phyloP scores from a whole-genome alignment of 2,113 vertebrate genomes.

The Callithrix jacchus region DNA sequence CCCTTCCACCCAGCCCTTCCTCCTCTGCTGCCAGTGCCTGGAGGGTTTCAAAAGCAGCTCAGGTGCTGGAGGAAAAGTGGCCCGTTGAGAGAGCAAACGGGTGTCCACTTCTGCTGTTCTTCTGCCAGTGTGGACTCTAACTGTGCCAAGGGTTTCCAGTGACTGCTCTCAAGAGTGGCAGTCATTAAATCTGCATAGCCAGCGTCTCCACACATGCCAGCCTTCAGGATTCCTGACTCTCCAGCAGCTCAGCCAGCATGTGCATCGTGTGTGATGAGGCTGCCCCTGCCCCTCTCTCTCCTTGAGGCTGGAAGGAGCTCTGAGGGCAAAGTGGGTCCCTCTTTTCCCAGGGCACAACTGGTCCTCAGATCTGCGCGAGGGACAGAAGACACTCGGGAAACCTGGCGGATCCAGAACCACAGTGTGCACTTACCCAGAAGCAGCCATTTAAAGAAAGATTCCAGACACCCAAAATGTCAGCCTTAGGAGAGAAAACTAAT shows the following conservation, averaged over 20 bases:
- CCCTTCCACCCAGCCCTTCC: not conserved
- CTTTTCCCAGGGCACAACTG: not conserved
- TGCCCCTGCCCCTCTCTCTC: no score
- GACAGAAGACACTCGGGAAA: not conserved
- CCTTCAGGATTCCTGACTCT: fast-evolving
- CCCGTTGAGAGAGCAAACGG: not conserved
- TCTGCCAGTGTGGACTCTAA: no score
- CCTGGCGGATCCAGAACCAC: not conserved
- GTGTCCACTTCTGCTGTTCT: fast-evolving
- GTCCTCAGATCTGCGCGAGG: not conserved
- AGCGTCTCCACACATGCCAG: not conserved
- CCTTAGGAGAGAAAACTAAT: not conserved
- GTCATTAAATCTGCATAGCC: not conserved
- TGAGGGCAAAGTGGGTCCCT: not conserved
- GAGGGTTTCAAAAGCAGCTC: not conserved
- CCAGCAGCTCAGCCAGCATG: fast-evolving
- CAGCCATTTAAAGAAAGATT: not conserved
- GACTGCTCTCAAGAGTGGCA: not conserved
- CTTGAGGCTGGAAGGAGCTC: not conserved
- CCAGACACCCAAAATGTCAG: not conserved
- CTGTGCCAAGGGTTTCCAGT: not conserved
- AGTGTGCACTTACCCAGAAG: no score
- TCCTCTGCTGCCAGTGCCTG: not conserved
- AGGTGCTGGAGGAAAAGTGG: not conserved
- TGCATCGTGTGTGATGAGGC: not conserved